These are phyloP conservation scores for Amblyopsis rosae DNA, from an alignment of 2,113 vertebrate genomes.

Conservation along the genomic window DNA sequence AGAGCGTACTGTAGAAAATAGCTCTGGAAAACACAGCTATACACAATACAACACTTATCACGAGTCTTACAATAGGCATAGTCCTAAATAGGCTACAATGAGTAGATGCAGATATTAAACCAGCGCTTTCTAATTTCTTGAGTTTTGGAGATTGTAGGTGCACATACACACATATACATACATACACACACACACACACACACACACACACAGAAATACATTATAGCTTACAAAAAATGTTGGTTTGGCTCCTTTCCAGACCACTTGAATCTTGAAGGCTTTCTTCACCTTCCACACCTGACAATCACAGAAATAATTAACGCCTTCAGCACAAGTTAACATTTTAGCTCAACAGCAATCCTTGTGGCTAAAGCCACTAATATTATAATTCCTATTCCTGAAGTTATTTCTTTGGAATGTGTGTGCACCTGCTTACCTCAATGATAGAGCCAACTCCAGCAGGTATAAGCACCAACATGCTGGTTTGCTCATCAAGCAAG, in stretches of 20 bases:
- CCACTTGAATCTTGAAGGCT: slow-evolving; percentile 90
- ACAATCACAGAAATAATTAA: neutral
- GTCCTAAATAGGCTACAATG: neutral
- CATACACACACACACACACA: neutral
- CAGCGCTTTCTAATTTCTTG: neutral
- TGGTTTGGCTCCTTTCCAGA: slow-evolving; percentile 85
- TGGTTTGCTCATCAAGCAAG: slow-evolving; percentile 95
- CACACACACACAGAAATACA: no score
- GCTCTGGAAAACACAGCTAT: neutral
- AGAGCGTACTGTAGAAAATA: no score
- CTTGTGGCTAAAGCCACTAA: neutral
- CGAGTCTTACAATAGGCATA: no score
- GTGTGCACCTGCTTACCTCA: slow-evolving; percentile 77
- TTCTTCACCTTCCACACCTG: slow-evolving; percentile 99
- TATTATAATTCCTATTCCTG: neutral
- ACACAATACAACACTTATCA: no score
- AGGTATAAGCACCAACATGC: slow-evolving; percentile 91
- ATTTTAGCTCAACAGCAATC: neutral
- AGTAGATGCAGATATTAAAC: neutral
- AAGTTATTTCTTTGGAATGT: neutral
- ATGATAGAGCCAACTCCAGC: slow-evolving; percentile 92
- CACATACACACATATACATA: neutral
- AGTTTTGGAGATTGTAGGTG: neutral
- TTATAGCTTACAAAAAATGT: slow-evolving; percentile 80
- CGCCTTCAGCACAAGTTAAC: neutral